phyloP scores from a whole-genome alignment of 2,797 vertebrate genomes.

The Microtus agrestis region DNA sequence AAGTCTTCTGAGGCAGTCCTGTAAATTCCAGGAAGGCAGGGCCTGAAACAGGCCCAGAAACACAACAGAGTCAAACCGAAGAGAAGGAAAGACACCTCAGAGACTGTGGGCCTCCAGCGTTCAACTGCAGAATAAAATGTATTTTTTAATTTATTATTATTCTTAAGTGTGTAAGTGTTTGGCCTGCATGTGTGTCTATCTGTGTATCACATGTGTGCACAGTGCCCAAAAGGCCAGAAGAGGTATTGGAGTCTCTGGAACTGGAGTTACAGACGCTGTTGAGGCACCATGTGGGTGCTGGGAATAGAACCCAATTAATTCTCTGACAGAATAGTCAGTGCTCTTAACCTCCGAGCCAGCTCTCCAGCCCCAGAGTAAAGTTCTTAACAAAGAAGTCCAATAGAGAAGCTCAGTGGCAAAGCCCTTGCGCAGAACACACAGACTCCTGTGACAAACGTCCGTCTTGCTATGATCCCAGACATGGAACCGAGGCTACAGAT shows the following conservation, averaged over 20 bases:
- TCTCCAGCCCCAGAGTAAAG: neutral
- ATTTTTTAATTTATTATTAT: neutral
- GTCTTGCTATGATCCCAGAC: neutral
- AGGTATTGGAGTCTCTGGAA: neutral
- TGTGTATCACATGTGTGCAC: neutral
- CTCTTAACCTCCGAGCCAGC: neutral
- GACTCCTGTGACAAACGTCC: neutral
- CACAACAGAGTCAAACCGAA: neutral
- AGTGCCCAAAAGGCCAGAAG: neutral
- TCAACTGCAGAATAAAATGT: slow-evolving; percentile 40
- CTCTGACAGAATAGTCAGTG: neutral
- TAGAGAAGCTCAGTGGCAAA: neutral
- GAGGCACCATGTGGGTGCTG: neutral
- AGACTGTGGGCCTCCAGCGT: neutral
- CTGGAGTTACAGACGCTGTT: neutral
- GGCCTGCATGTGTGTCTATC: neutral
- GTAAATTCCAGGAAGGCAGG: neutral
- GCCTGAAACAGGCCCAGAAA: neutral
- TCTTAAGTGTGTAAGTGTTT: neutral
- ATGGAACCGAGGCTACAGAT: no score
- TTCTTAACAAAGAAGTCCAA: neutral
- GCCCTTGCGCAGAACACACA: no score
- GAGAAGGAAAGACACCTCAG: neutral
- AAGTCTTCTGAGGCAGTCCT: neutral
- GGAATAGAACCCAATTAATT: neutral